Percentiles rank a stretch among this genome's conserved stretches.
phyloP scores from a whole-genome alignment of 2,113 vertebrate species.

The Casuarius casuarius region DNA sequence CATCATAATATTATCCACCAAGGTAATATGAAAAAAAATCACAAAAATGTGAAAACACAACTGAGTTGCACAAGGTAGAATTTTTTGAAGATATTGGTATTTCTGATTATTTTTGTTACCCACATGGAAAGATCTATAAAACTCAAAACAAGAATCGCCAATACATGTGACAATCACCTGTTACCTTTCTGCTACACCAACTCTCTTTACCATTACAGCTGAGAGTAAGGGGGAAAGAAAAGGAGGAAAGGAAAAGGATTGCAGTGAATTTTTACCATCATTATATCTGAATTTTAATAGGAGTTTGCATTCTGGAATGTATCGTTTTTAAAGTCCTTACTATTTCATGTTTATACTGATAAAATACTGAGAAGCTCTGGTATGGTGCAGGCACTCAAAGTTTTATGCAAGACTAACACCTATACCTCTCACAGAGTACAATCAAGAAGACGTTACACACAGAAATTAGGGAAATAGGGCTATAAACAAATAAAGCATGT shows the following conservation, averaged over 20 bases:
- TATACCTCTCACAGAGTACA: background rate
- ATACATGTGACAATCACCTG: background rate
- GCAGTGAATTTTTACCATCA: background rate
- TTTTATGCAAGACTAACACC: background rate
- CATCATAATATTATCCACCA: background rate
- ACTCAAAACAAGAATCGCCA: background rate
- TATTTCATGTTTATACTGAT: background rate
- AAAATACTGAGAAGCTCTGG: background rate
- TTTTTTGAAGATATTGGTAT: background rate
- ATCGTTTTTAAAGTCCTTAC: background rate
- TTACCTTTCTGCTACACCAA: background rate
- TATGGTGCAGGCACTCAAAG: background rate
- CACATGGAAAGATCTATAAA: background rate
- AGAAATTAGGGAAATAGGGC: background rate
- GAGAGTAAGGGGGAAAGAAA: background rate
- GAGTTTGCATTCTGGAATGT: background rate
- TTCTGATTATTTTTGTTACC: background rate
- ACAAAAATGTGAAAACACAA: background rate
- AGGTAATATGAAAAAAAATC: background rate
- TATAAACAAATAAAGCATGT: background rate
- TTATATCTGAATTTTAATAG: background rate
- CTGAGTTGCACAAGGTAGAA: background rate
- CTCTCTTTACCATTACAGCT: background rate
- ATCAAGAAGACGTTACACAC: background rate
- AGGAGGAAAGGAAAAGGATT: background rate